Base-by-base conservation (phyloP, 2,797 vertebrate genomes). In the Dendrocincla fuliginosa region DNA sequence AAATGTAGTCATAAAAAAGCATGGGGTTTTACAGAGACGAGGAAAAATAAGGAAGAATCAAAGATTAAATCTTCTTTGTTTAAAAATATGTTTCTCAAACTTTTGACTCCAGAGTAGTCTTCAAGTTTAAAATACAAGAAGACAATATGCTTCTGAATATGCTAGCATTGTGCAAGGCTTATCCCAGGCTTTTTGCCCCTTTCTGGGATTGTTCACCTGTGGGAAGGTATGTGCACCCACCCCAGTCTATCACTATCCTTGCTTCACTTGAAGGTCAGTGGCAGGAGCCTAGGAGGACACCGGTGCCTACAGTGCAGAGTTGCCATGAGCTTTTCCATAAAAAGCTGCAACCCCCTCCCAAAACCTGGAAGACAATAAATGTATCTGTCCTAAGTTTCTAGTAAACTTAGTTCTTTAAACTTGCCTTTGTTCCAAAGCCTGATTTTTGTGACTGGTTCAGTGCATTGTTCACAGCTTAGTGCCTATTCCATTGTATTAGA, bases 171-270 rank as follows among this genome's bases (percentile, higher is more conserved):
- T 27, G 9, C 46, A 28, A 76, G 5, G 13, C 8, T 73, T 77
- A 59, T n/a, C 12, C 7, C 23, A 25, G 56, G 9, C 5, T 27
- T 73, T 79, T 88, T 64, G 16, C 12, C 9, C 4, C 32, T 42
- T 71, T n/a, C 28, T 23, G 15, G 9, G 8, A 16, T 83, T 41
- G 16, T 52, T 44, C 44, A 27, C 5, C 13, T 56, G 17, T 18
- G 9, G 41, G 63, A 68, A 13, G 8, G 5, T 22, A 2, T 1
- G 1, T 11, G 7, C 57, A 64, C 12, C 13, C 37, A 4, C 0
- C 0, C 30, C 61, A 33, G 16, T 22, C 16, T 47, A 10, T 28
- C 27, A 13, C 71, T 59, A 4, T 22, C 7, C 19, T 46, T 30
- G 33, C 16, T 64, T 63, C 50, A 15, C 82, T 27, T 19, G 14